These are phyloP conservation scores for Drepana arcuata DNA, from an alignment of 1,140 invertebrate species.

Conservation along the genomic window DNA sequence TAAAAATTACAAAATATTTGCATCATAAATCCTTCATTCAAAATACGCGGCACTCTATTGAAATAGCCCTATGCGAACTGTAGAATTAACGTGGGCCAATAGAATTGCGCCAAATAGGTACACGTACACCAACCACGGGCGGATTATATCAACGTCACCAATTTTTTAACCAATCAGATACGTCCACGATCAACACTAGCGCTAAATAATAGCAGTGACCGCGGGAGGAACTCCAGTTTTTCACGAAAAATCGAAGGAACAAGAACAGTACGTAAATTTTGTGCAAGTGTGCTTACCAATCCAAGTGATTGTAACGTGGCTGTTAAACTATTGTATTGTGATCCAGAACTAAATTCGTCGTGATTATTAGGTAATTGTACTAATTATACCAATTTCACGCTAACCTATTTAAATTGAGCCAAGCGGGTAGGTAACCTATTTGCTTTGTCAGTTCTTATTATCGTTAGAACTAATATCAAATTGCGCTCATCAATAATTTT, in stretches of 20 bases:
- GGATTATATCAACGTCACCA: constrained; percentile 36
- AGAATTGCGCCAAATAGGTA: constrained; percentile 39
- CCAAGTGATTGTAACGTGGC: constrained; percentile 39
- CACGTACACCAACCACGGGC: constrained; percentile 39
- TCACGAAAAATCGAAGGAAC: constrained; percentile 40
- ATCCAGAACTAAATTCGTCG: no score
- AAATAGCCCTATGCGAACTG: constrained; percentile 21
- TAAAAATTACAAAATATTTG: constrained; percentile 19
- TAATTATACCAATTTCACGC: no score
- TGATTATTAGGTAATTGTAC: no score
- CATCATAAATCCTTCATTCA: no score
- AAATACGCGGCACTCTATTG: neutral
- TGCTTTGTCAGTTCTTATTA: no score
- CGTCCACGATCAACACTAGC: constrained; percentile 61
- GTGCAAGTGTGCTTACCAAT: constrained; percentile 23
- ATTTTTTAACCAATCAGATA: constrained; percentile 37
- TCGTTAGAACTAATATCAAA: no score
- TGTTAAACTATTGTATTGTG: no score
- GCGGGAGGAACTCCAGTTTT: constrained; percentile 59
- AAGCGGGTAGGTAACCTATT: no score
- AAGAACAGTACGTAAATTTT: constrained; percentile 23
- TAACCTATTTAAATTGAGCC: no score
- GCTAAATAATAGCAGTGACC: constrained; percentile 62
- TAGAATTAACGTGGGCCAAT: constrained; percentile 66
- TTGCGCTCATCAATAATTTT: no score